Evolutionary conservation across 2,113 vertebrate genomes (phyloP).

Genomic region (Strix aluco): DNA sequence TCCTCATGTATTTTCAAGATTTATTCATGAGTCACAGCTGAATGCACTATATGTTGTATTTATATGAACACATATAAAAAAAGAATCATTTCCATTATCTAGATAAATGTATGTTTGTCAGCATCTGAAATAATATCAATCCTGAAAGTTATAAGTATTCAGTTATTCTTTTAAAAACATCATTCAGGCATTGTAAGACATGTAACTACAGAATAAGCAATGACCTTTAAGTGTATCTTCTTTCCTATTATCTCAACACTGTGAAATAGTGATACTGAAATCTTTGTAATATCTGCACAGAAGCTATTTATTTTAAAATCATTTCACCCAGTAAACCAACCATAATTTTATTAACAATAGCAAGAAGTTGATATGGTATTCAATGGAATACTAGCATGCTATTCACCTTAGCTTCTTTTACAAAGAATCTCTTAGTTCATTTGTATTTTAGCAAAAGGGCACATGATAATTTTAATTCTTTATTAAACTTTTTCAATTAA

Average conservation of each 20-base stretch:
- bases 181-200: conserved; percentile 61
- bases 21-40: conserved; percentile 72
- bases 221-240: conserved; percentile 69
- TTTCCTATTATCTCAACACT: conserved; percentile 57
- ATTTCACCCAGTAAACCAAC: conserved; percentile 55
- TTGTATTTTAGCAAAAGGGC: conserved; percentile 35
- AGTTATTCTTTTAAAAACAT: conserved; percentile 55
- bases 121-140: conserved; percentile 53
- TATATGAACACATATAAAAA: conserved; percentile 39
- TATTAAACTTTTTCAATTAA: conserved; percentile 70
- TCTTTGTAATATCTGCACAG: conserved; percentile 55
- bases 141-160: conserved; percentile 39
- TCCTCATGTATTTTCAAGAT: conserved; percentile 58
- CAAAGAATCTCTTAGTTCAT: conserved; percentile 31
- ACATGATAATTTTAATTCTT: conserved; percentile 66
- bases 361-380: conserved; percentile 48
- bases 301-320: conserved; percentile 71
- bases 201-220: conserved; percentile 59
- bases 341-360: conserved; percentile 72
- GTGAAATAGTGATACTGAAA: conserved; percentile 60
- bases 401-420: conserved; percentile 25
- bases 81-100: conserved; percentile 57
- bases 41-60: conserved; percentile 59
- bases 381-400: conserved; percentile 52
- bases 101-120: conserved; percentile 57